Base-by-base conservation (phyloP, 1,140 invertebrate genomes). In the Parasteatoda tepidariorum region DNA sequence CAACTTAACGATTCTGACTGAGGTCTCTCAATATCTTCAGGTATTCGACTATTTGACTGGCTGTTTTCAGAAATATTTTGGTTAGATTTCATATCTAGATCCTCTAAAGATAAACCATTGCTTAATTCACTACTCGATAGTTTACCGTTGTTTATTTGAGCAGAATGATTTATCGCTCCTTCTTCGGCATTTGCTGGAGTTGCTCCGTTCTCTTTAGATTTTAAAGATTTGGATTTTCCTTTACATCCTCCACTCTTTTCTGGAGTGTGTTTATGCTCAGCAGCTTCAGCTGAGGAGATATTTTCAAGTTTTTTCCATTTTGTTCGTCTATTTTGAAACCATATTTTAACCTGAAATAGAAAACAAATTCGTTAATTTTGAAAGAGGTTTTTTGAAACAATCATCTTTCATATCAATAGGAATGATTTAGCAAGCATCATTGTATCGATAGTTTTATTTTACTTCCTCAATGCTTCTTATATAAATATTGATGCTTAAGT, bases 291-390 rank as follows among this genome's bases (percentile, higher is more conserved):
- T 87, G 95, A 96, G 59, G 94, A 93, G 64, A 97, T 94, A 89
- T 96, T 96, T 89, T 97, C 96, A 88, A 96, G 95, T 89, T 97
- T 97, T 89, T 97, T 98, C 96, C 96, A 98, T 89, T 98, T 98
- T 61, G 96, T 98, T 86, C 96, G 92, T 83, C 96, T 92, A 89
- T 98, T 98, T 91, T 97, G 96, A 89, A 97, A 98, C 96, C 96
- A 97, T 66, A 97, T 97, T 91, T 97, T 97, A 70, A 97, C 96
- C 96, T 97, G 91, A 0, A 93, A 93, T 81, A 81, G 85, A 88
- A 88, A 86, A 87, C 88, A 87, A 86, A 64, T 26, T 11, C 26
- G 28, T 66, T 13, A 30, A 34, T 66, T 59, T 48, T 48, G 18
- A 48, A 48, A 48, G 18, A 48, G n/a, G n/a, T n/a, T n/a, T n/a